Evolutionary conservation across 30 jellyfish, hydroid and myxozoan genomes (phyloP), one percentile per base, ranked within the genome.

Genomic region (Thelohanellus kitauei): DNA sequence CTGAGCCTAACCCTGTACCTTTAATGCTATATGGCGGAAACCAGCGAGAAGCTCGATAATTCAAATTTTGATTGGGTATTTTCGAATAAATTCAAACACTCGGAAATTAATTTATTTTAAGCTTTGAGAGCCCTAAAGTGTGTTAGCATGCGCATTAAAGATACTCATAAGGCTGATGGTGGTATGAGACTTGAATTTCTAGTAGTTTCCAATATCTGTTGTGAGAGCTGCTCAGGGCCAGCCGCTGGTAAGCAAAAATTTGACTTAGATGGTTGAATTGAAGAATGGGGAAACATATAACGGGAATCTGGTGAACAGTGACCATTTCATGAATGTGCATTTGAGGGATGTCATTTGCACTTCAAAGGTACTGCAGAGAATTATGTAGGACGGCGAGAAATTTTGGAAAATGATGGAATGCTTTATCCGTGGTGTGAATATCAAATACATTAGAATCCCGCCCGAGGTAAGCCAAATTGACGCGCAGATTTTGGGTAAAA

Each of bases 371-470:
- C 14, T 20, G 13, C 15, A 18, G 21, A 20, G 11, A 17, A 25
- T 32, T 23, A 34, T 50, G 29, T 14, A 68, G 90, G 86, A 71
- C 52, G 92, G 92, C 38, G 92, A 71, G 23, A 33, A 66, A 12
- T 71, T 71, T 50, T 71, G 92, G 92, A 54, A 75, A 38, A 71
- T 71, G 84, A 82, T 84, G 9, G 75, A 71, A 54, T 71, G 92
- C 63, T 61, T 60, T 32, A 48, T 61, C 10, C 56, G 86, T 11
- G 92, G 92, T 1, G 62, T 84, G 23, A 59, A 86, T 35, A 60
- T 71, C 17, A 71, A 71, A 45, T 71, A 71, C 57, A 33, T 71
- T 44, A 43, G 92, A 25, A 71, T 71, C 5, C 92, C 92, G 2
- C 86, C 60, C 41, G 87, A 71, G 75, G 92, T 71, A 31, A 3